Base-by-base conservation (phyloP, 2,113 vertebrate species). In the Mesembrinibis cayennensis region DNA sequence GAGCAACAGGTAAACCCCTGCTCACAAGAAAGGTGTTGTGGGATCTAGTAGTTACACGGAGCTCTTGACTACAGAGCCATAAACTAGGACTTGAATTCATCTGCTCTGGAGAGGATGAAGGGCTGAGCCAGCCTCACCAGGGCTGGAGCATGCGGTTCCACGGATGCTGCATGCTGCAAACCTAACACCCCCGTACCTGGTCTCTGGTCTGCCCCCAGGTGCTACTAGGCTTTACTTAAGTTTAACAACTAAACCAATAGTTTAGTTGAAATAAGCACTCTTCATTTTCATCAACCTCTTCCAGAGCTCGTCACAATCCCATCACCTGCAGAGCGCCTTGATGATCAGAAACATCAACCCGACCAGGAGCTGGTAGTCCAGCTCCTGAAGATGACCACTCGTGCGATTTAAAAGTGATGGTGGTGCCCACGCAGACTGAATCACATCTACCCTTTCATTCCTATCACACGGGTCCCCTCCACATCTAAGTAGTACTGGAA, bases 131-230 rank as follows among this genome's bases (percentile, higher is more conserved):
- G 8, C 9, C 40, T 36, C 29, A 16, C 23, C 23, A 52, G 15
- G 8, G 11, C 0, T 55, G 15, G 25, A 85, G 32, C 10, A 14
- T 6, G 13, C 0, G 2, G 7, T 55, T 70, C 74, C 42, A 80
- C 2, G 0, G 10, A 84, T 19, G 16, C 25, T 55, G 36, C 13
- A 80, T 2, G 18, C 38, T 58, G 34, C 49, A 49, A 63, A n/a
- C 22, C 13, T 29, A 40, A 27, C 3, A 20, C 9, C 5, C 10
- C 16, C 5, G 0, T 23, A 47, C 32, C 45, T 50, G 26, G 40
- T 78, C 6, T 1, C 45, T 50, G 26, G 40, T 78, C 6, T 1
- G 34, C 27, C 53, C 18, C 6, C 26, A 47, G 11, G 10, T n/a
- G 12, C 71, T 70, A 26, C 23, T 11, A 47, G 49, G 44, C 27